Evolutionary conservation across 2,797 vertebrate species (phyloP).

Genomic region (Taenioides sp.): DNA sequence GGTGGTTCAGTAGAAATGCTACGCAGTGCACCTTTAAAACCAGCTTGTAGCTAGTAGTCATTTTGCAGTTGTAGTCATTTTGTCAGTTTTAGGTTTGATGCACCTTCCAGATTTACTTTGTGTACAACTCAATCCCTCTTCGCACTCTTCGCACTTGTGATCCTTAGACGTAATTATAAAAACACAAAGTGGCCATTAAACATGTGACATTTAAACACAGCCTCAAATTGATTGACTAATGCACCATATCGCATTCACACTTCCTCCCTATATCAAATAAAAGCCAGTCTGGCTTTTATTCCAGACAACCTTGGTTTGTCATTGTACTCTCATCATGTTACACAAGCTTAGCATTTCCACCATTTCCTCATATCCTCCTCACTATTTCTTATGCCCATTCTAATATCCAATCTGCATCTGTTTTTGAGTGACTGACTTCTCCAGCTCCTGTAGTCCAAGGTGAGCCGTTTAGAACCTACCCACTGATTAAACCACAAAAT

Average conservation of each 20-base stretch:
- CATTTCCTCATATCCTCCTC: slow-evolving; percentile 21
- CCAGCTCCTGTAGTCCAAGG: slow-evolving; percentile 1
- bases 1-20: no score
- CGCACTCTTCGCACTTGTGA: neutral
- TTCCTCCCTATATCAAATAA: slow-evolving; percentile 57
- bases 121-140: neutral
- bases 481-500: slow-evolving; percentile 7
- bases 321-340: slow-evolving; percentile 51
- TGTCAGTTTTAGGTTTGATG: neutral
- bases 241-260: slow-evolving; percentile 37
- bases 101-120: neutral
- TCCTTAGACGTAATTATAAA: neutral
- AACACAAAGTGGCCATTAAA: slow-evolving; percentile 6
- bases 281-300: slow-evolving; percentile 33
- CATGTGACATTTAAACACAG: slow-evolving; percentile 2
- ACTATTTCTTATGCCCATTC: slow-evolving; percentile 16
- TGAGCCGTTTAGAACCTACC: slow-evolving; percentile 8
- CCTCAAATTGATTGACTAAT: slow-evolving; percentile 3
- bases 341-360: slow-evolving; percentile 34
- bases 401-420: slow-evolving; percentile 14
- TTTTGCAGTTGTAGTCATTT: no score
- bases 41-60: no score
- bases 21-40: no score
- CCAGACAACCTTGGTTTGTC: slow-evolving; percentile 44
- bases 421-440: slow-evolving; percentile 19